Evolutionary conservation across 2,888 invertebrate genomes (phyloP).

Genomic region (Drosophila buzzatii): DNA sequence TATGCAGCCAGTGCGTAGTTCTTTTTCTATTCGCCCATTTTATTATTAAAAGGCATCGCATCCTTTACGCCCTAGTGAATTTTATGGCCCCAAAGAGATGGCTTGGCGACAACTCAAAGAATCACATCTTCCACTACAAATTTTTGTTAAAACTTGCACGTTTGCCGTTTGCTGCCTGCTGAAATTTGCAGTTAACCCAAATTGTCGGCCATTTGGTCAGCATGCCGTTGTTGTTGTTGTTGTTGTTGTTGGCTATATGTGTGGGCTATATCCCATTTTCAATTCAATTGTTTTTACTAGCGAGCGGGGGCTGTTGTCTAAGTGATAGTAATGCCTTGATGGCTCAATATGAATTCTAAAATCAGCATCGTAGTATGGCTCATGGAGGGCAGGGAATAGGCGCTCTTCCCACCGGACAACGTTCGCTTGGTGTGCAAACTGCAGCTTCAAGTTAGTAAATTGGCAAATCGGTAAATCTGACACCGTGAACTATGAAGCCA

Average conservation of each 20-base stretch:
- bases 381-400: background rate
- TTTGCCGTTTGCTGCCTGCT: conserved; percentile 59
- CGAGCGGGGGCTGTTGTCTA: conserved; percentile 42
- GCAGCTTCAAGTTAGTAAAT: conserved; percentile 46
- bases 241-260: conserved; percentile 40
- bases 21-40: conserved; percentile 34
- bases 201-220: conserved; percentile 81
- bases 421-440: conserved; percentile 27
- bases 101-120: conserved; percentile 32
- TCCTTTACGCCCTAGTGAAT: conserved; percentile 80
- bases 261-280: conserved; percentile 56
- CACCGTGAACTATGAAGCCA: conserved; percentile 58
- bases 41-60: conserved; percentile 77
- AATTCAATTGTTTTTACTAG: conserved; percentile 71
- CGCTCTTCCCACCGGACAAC: conserved; percentile 14
- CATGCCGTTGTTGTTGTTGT: conserved; percentile 51
- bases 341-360: conserved; percentile 66
- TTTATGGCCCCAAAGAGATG: conserved; percentile 57
- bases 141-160: conserved; percentile 79
- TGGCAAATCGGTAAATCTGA: conserved; percentile 51
- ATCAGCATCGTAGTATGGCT: conserved; percentile 21
- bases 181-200: conserved; percentile 78
- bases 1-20: conserved; percentile 65
- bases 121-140: conserved; percentile 52
- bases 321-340: conserved; percentile 72